Evolutionary conservation across 2,113 vertebrate genomes (phyloP), one percentile per base, ranked within the genome.

Genomic region (Calyptommatus sinebrachiatus): DNA sequence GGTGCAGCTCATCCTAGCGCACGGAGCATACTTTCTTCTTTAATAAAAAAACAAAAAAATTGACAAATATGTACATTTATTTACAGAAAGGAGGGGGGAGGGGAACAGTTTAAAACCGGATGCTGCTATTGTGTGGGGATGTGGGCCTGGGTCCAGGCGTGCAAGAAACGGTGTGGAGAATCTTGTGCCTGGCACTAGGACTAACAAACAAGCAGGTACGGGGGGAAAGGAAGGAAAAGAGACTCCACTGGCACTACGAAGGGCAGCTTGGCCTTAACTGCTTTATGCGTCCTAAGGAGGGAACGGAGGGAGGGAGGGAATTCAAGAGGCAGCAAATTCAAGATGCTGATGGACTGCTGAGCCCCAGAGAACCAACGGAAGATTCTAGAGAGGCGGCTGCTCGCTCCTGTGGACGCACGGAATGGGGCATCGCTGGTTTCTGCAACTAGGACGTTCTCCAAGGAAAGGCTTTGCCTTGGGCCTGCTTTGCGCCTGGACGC

Each of bases 31-130:
- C 88, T 93, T 95, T 93, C 5, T 95, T 89, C 85, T 95, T 95
- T 94, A 94, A 95, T 94, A 81, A 94, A 92, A 90, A 91, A 87
- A 67, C 26, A 77, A 75, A 62, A 91, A 94, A 92, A 92, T 93
- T 85, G 94, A 95, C 93, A 96, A 81, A 89, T 95, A 94, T 95
- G 85, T 95, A 95, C 93, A 95, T 93, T 90, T 94, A 95, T 95
- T 94, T 94, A 94, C 92, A 93, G 91, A 95, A 89, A 91, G 86
- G 4, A 57, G 50, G 14, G 82, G 81, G 86, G 91, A 89, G 66
- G 65, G 77, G 80, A 68, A 91, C 88, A 90, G 88, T 92, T 95
- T 92, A 94, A 95, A 94, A 93, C 83, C 0, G 63, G 24, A 26
- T 31, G 72, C 16, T 46, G 50, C 48, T 81, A 26, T 31, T 60